These are phyloP conservation scores for Coranthus polyacanthus DNA, from an alignment of 2,797 vertebrate genomes.

Conservation along the genomic window DNA sequence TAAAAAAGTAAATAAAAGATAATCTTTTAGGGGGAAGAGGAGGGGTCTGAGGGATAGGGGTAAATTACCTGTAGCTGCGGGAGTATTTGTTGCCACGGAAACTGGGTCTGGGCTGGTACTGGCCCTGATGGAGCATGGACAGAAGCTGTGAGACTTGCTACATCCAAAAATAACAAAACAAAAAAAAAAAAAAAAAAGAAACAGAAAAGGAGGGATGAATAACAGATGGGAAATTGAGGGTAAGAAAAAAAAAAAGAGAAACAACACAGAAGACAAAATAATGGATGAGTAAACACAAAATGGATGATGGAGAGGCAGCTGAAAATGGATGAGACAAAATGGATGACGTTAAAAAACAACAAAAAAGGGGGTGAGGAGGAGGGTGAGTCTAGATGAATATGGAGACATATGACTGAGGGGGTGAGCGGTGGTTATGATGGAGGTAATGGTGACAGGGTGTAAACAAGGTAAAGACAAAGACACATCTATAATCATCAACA, in stretches of 20 bases:
- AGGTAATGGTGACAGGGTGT: constrained; percentile 65
- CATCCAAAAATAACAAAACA: constrained; percentile 85
- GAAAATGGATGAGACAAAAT: constrained; percentile 80
- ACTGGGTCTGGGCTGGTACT: constrained; percentile 99
- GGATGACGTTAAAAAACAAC: constrained; percentile 75
- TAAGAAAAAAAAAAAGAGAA: constrained; percentile 20
- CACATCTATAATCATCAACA: constrained; percentile 74
- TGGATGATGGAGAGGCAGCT: constrained; percentile 79
- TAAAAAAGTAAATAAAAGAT: constrained; percentile 64
- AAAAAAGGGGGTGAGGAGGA: constrained; percentile 1
- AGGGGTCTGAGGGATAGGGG: constrained; percentile 47
- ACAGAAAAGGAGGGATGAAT: constrained; percentile 68
- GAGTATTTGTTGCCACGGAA: constrained; percentile 99
- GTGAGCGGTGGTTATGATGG: constrained; percentile 57
- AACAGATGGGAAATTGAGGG: constrained; percentile 74
- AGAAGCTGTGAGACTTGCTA: constrained; percentile 99
- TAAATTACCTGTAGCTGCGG: constrained; percentile 96
- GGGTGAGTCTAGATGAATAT: constrained; percentile 52
- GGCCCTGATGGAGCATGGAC: constrained; percentile 99
- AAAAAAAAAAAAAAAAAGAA: constrained; percentile 70
- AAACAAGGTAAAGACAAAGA: constrained; percentile 80
- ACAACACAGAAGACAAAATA: constrained; percentile 80
- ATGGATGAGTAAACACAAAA: constrained; percentile 83
- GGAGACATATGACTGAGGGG: constrained; percentile 71
- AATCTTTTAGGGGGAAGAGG: constrained; percentile 26